Percentiles rank a stretch among this genome's conserved stretches.
phyloP scores from a whole-genome alignment of 1,140 invertebrate genomes.

The Drosophila obscura region DNA sequence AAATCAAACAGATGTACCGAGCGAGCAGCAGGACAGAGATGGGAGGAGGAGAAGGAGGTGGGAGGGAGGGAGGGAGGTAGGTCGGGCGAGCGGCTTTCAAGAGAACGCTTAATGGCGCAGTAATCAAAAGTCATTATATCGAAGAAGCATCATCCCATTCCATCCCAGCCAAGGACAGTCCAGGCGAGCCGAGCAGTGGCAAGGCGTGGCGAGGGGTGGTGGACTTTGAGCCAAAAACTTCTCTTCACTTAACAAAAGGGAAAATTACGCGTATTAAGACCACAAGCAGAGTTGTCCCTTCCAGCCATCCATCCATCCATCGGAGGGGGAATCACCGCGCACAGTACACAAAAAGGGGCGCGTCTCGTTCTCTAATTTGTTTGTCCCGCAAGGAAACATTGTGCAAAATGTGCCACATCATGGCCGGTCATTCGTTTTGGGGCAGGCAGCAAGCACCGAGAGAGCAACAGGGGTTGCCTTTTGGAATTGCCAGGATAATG shows the following conservation, averaged over 20 bases:
- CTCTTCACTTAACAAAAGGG: conserved; percentile 50
- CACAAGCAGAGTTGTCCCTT: conserved; percentile 28
- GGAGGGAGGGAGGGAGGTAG: not conserved
- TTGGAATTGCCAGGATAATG: conserved; percentile 11
- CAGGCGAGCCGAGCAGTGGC: not conserved
- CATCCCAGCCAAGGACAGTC: conserved; percentile 61
- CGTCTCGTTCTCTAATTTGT: conserved; percentile 72
- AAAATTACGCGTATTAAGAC: conserved; percentile 80
- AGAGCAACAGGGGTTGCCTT: conserved; percentile 50
- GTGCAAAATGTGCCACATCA: conserved; percentile 66
- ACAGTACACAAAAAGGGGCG: conserved; percentile 34
- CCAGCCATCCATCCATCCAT: not conserved
- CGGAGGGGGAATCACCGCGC: not conserved
- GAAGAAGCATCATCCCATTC: conserved; percentile 22
- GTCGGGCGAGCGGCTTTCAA: conserved; percentile 14
- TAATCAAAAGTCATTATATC: conserved; percentile 80
- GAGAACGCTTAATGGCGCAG: conserved; percentile 74
- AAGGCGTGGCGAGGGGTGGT: conserved; percentile 17
- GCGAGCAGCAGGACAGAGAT: conserved; percentile 55
- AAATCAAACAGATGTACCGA: conserved; percentile 77
- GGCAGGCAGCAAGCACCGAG: not conserved
- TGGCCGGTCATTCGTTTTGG: conserved; percentile 18
- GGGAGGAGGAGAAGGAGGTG: not conserved
- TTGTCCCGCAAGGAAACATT: conserved; percentile 55
- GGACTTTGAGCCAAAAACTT: conserved; percentile 21